A percentile compares a stretch with the other conserved stretches of the same genome.
These are phyloP conservation scores for Colinus virginianus DNA, from an alignment of 2,113 vertebrate genomes.

Conservation along the genomic window DNA sequence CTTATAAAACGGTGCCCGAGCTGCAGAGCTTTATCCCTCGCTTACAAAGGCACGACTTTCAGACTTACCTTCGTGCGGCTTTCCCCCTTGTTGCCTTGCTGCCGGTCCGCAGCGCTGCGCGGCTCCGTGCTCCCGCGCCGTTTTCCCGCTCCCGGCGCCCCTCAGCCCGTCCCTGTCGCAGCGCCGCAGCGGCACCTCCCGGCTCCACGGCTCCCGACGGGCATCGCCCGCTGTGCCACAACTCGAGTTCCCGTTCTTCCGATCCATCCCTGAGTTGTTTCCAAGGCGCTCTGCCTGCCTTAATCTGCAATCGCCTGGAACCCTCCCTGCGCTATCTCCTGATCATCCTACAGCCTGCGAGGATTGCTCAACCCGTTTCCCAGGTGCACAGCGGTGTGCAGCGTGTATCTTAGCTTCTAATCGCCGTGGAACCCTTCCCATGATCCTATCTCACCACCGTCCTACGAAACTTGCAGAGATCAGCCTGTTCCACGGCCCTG, in stretches of 20 bases:
- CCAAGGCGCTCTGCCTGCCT: not conserved
- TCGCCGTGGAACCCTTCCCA: not conserved
- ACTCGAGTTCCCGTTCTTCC: not conserved
- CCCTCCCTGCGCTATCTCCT: not conserved
- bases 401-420: not conserved
- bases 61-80: not conserved
- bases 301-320: not conserved
- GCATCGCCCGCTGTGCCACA: not conserved
- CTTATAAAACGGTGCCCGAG: not conserved
- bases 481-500: not conserved
- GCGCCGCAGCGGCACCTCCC: not conserved
- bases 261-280: not conserved
- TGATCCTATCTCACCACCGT: not conserved
- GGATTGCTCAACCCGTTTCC: not conserved
- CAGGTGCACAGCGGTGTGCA: not conserved
- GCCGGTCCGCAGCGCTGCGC: not conserved
- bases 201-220: rapidly evolving
- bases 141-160: not conserved
- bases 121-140: not conserved
- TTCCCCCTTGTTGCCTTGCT: not conserved
- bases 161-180: not conserved
- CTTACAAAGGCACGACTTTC: not conserved
- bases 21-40: not conserved
- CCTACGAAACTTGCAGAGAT: not conserved
- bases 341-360: not conserved